Evolutionary conservation across 2,797 vertebrate genomes (phyloP).

Genomic region (Leptatherina wallacei): DNA sequence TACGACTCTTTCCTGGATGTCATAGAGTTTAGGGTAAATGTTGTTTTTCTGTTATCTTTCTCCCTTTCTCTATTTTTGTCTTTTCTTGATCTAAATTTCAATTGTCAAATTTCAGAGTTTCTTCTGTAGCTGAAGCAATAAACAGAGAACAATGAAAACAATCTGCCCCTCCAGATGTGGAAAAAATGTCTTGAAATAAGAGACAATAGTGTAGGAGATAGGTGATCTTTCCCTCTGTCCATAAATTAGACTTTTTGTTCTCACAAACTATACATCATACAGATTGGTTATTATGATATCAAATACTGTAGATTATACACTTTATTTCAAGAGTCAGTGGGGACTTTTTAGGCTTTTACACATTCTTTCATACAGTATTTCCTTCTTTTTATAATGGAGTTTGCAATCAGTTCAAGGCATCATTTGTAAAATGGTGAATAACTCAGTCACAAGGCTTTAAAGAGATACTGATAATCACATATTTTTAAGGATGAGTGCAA

Average conservation of each 20-base stretch:
- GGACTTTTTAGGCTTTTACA: conserved; percentile 26
- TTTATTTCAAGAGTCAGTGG: conserved; percentile 21
- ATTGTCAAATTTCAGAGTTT: neutral
- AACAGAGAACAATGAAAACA: neutral
- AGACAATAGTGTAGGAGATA: neutral
- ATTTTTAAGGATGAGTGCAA: neutral
- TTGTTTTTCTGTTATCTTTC: neutral
- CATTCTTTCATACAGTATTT: conserved; percentile 8
- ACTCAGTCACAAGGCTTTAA: neutral
- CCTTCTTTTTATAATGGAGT: conserved; percentile 44
- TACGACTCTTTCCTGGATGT: conserved; percentile 94
- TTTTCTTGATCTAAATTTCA: neutral
- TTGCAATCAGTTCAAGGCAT: neutral
- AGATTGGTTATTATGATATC: conserved; percentile 50
- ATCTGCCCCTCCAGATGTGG: neutral
- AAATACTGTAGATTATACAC: conserved; percentile 16
- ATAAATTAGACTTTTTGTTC: no score
- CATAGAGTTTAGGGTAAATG: conserved; percentile 93
- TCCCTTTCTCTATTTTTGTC: neutral
- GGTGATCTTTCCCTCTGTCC: no score
- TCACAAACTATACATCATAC: conserved; percentile 30
- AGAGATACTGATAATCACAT: neutral
- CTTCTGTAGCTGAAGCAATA: neutral
- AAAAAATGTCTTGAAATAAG: neutral
- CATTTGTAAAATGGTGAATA: no score